Evolutionary conservation across 2,888 invertebrate species (phyloP), one percentile per base, ranked within the genome.

Genomic region (Caenorhabditis drosophilae): DNA sequence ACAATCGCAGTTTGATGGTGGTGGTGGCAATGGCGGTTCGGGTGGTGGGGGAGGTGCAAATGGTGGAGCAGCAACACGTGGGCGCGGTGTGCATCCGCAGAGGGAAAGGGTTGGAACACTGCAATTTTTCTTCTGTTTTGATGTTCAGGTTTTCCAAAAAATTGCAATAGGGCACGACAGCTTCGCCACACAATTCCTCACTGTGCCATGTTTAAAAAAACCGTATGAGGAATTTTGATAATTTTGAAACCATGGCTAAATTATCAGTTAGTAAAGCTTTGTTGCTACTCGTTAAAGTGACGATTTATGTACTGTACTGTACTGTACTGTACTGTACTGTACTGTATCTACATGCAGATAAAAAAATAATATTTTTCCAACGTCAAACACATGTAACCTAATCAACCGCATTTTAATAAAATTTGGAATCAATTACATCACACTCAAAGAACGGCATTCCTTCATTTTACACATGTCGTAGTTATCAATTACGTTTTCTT

Each of bases 61-160:
- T 26, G 63, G 53, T 23, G 63, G 63, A 44, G 63, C 63, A 9
- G 63, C 53, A 26, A 63, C 49, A 2, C 63, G 63, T 2, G 56
- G 62, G 7, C 55, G 55, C 3, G 62, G 62, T 11, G 53, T 35
- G 16, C 63, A 63, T 2, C 63, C 63, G 9, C 63, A 63, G 20
- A 63, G 63, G 4, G 53, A 53, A 18, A 56, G 45, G 2, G 47
- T 46, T 23, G 63, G 57, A 7, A 57, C 63, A 22, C 63, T 63
- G 57, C 18, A 63, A 50, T 26, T 20, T 9, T 18, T 20, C 6
- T 20, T 12, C 36, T 36, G 18, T 4, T 15, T 4, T 36, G 15
- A 36, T n/a, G 36, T 36, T 36, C 16, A 16, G 16, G 36, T 4
- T 4, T 16, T 36, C 31, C 12, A 12, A 31, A 31, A 9, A 12